Conservation (phyloP, 1,140 invertebrate genomes). For the Venturia canescens region DNA sequence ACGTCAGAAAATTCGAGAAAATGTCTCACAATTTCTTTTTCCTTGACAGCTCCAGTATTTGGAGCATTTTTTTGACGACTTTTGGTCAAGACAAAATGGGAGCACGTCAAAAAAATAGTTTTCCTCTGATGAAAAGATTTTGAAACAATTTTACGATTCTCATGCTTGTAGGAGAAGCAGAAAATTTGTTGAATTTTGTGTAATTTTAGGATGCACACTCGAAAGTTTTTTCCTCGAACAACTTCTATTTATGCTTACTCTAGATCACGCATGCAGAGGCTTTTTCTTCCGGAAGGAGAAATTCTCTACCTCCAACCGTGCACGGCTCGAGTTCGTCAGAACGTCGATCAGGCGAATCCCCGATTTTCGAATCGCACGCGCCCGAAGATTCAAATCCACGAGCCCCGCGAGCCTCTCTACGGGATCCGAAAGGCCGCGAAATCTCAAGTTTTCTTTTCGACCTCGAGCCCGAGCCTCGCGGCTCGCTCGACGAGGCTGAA, state of each 20-base stretch:
- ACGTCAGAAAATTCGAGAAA: too few relatives aligned
- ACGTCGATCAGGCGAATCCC: not conserved
- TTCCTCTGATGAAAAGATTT: too few relatives aligned
- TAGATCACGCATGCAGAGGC: constrained; percentile 49
- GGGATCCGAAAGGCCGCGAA: not conserved
- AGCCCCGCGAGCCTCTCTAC: not conserved
- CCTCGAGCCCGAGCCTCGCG: not conserved
- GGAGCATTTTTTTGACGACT: too few relatives aligned
- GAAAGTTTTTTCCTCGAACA: not conserved
- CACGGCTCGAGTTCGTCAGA: constrained; percentile 1
- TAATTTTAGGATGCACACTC: too few relatives aligned
- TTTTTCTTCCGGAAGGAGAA: constrained; percentile 50
- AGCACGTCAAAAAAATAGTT: too few relatives aligned
- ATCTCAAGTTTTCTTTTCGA: not conserved
- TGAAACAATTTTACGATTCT: too few relatives aligned
- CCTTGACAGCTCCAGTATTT: too few relatives aligned
- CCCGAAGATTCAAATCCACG: not conserved
- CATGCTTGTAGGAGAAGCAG: too few relatives aligned
- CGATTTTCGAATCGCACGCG: constrained; percentile 6
- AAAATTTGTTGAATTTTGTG: too few relatives aligned
- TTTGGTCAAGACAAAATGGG: too few relatives aligned
- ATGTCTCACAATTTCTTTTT: too few relatives aligned
- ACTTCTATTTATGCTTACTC: not conserved
- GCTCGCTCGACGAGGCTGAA: constrained; percentile 42
- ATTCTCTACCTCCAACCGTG: constrained; percentile 58